These are phyloP conservation scores for Iselma pallidipennis DNA, from an alignment of 2,888 invertebrate genomes.

Conservation along the genomic window DNA sequence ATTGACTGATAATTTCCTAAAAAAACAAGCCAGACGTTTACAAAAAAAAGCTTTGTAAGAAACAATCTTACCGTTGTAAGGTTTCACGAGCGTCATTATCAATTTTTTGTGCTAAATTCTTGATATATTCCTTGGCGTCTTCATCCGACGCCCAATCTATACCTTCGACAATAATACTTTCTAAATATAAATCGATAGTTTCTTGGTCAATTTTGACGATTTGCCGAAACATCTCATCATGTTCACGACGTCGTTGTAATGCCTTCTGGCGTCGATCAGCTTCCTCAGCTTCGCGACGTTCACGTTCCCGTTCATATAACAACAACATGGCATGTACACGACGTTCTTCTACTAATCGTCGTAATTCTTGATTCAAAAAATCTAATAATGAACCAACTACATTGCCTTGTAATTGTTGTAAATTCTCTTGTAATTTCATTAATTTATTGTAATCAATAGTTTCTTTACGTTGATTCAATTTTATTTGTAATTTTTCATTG, in stretches of 20 bases:
- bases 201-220: slow-evolving; percentile 64
- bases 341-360: slow-evolving; percentile 75
- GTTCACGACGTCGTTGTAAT: slow-evolving; percentile 69
- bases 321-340: slow-evolving; percentile 78
- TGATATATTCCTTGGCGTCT: slow-evolving; percentile 60
- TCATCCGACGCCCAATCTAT: slow-evolving; percentile 62
- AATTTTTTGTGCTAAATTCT: slow-evolving; percentile 60
- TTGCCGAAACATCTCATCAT: slow-evolving; percentile 81
- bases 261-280: slow-evolving; percentile 79
- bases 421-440: slow-evolving; percentile 61
- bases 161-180: slow-evolving; percentile 65
- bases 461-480: slow-evolving; percentile 49
- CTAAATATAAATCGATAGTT: slow-evolving; percentile 65
- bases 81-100: slow-evolving; percentile 60
- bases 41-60: no score
- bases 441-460: slow-evolving; percentile 21
- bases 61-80: slow-evolving; percentile 42
- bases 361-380: slow-evolving; percentile 77
- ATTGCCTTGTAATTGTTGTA: slow-evolving; percentile 72
- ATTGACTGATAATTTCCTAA: slow-evolving; percentile 10
- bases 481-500: slow-evolving; percentile 43
- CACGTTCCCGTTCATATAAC: slow-evolving; percentile 76
- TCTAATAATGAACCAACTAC: slow-evolving; percentile 73
- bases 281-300: slow-evolving; percentile 84
- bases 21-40: not conserved